Base-by-base conservation (phyloP, 2,797 vertebrate species). In the Poecilia velifera region DNA sequence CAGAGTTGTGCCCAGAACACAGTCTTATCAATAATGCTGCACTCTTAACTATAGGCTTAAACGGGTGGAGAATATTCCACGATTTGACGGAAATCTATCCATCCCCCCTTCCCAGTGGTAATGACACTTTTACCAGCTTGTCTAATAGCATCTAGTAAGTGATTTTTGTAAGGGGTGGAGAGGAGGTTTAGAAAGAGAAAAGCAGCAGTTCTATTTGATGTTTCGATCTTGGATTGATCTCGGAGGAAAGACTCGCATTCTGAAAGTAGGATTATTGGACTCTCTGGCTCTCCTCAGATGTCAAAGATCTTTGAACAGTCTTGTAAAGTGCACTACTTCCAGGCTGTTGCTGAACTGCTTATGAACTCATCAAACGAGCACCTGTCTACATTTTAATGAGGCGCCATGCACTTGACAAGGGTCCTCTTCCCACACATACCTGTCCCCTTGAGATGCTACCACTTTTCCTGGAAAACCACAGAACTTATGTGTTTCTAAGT, bases 231-330 rank as follows among this genome's bases (percentile, higher is more conserved):
- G 97, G 97, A 99, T 98, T 98, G 98, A 98, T 99, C 97, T 97
- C 94, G 85, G 92, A 96, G 96, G 97, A 98, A 97, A 97, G 96
- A 96, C 97, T 95, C 94, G 94, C 96, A 97, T 98, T 97, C 97
- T 98, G 97, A 98, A 98, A 98, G 97, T 96, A 94, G 97, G 98
- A 98, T 99, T 99, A 99, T 98, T 98, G 98, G 98, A 98, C 99
- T 97, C 94, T 95, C 97, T 95, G 96, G 97, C 97, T 98, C 97
- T 97, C 92, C 97, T 98, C 97, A 98, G 98, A 99, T 98, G 97
- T 98, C 96, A 96, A 95, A 98, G 97, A 98, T 99, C 97, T 98
- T 98, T 98, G 97, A 98, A 98, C 96, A 97, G 96, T 96, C 96
- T 98, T 97, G 97, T 96, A 97, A 99, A 98, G 96, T 98, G 95